Percentiles rank a stretch among this genome's conserved stretches.
Conservation (phyloP, 1,140 invertebrate species). For the Drosophila ogumai region DNA sequence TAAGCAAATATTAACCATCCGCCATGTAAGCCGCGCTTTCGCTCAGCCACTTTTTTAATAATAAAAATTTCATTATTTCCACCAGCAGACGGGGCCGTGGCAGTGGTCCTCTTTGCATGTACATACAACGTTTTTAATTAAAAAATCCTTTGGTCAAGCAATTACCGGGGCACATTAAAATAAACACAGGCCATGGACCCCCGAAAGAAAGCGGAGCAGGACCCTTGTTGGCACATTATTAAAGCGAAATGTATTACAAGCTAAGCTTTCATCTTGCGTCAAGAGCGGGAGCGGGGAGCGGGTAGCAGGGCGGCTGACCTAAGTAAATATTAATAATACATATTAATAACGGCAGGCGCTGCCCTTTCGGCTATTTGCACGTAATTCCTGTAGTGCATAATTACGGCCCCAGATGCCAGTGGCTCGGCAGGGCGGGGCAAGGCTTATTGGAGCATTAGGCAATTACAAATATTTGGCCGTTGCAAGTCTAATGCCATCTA, state of each 20-base stretch:
- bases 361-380: conserved; percentile 73
- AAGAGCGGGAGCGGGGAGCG: conserved; percentile 1
- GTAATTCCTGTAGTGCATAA: conserved; percentile 80
- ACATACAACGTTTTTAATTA: conserved; percentile 81
- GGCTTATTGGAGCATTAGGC: conserved; percentile 68
- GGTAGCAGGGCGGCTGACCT: conserved; percentile 60
- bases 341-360: conserved; percentile 75
- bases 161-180: conserved; percentile 77
- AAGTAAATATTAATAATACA: conserved; percentile 85
- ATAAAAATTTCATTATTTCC: conserved; percentile 77
- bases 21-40: conserved; percentile 57
- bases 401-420: conserved; percentile 35
- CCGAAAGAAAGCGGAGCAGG: conserved; percentile 35
- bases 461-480: conserved; percentile 76
- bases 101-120: conserved; percentile 16
- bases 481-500: conserved; percentile 41
- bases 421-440: not conserved
- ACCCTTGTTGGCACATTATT: conserved; percentile 67
- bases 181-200: conserved; percentile 52
- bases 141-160: conserved; percentile 83
- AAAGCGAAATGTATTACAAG: conserved; percentile 65
- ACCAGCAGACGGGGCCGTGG: conserved; percentile 43
- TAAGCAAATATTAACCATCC: conserved; percentile 73
- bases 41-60: conserved; percentile 69
- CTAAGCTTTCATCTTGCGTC: conserved; percentile 71